Evolutionary conservation across 1,140 invertebrate species (phyloP).

Genomic region (Drosophila punjabiensis): DNA sequence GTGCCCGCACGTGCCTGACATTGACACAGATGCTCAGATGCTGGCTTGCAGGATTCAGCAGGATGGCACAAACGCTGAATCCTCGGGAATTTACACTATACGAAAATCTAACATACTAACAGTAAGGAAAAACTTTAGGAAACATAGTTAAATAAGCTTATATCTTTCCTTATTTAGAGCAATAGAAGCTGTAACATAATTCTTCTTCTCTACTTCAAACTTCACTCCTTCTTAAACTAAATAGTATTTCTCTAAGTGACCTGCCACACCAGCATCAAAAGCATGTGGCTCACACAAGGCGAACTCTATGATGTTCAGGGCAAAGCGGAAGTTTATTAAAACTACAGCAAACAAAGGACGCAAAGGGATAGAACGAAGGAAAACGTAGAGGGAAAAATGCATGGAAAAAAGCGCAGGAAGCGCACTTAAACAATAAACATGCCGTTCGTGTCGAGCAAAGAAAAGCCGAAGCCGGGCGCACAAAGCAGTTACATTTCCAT

Average conservation of each 20-base stretch:
- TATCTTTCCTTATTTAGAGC: no score
- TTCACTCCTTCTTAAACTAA: not conserved
- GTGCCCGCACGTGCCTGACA: slow-evolving; percentile 73
- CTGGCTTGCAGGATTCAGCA: slow-evolving; percentile 32
- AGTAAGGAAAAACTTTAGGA: no score
- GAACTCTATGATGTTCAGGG: slow-evolving; percentile 68
- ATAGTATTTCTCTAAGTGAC: not conserved
- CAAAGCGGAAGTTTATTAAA: slow-evolving; percentile 81
- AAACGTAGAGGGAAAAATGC: slow-evolving; percentile 31
- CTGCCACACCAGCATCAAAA: slow-evolving; percentile 36
- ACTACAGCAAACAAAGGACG: slow-evolving; percentile 60
- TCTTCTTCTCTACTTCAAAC: no score
- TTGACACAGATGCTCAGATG: slow-evolving; percentile 75
- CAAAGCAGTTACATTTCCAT: slow-evolving; percentile 49
- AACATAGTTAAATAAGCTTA: no score
- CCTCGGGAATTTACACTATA: slow-evolving; percentile 5
- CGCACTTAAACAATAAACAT: slow-evolving; percentile 60
- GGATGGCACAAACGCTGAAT: slow-evolving; percentile 17
- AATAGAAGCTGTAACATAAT: no score
- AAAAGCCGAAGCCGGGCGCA: slow-evolving; percentile 47
- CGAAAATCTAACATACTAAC: no score
- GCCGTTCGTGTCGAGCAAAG: slow-evolving; percentile 42
- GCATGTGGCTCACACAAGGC: slow-evolving; percentile 53
- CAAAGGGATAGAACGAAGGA: slow-evolving; percentile 23
- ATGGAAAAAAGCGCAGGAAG: slow-evolving; percentile 54